Evolutionary conservation across 2,888 invertebrate genomes (phyloP), one percentile per base, ranked within the genome.

Genomic region (Euzophera pinguis): DNA sequence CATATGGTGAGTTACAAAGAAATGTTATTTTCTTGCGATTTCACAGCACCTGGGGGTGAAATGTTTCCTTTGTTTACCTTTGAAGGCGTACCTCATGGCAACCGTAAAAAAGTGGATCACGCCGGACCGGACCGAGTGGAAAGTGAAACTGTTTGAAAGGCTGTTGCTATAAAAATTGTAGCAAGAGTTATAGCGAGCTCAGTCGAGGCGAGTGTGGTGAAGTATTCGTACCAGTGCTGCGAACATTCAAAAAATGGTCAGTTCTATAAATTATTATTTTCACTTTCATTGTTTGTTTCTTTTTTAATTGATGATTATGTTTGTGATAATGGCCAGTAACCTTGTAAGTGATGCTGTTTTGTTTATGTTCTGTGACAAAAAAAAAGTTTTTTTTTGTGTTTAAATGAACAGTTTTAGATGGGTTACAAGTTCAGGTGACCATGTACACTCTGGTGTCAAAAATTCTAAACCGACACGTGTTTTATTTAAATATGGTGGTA

Each of bases 151-250:
- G 69, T 70, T 71, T 68, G 73, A 71, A 73, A 73, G 75, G 71
- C 75, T 73, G 75, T 12, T 10, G 41, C 77, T 89, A 88, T 90
- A 89, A 87, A 88, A 86, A 81, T 83, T 84, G 87, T 85, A 73
- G 79, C 78, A 72, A 58, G 67, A 53, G 50, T 62, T 63, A 60
- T 60, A 61, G 64, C 75, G 70, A 72, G 81, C 72, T 84, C 87
- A 88, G 87, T 88, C 73, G 75, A 73, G 63, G 75, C 71, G 72
- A 73, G 77, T 74, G 78, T 70, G 68, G 64, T 64, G 62, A 64
- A 62, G 65, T 72, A 67, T 65, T 67, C 59, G 65, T 54, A 62
- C 70, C 66, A 65, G 69, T 69, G 68, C 71, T 71, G 74, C 69
- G 72, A 67, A 67, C 72, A 67, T 64, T 59, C 62, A 59, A 56